A percentile compares a stretch with the other conserved stretches of the same genome.
Evolutionary conservation across 37 sponge, comb jelly and placozoan genomes (phyloP).

Genomic region (Petrosia ficiformis): DNA sequence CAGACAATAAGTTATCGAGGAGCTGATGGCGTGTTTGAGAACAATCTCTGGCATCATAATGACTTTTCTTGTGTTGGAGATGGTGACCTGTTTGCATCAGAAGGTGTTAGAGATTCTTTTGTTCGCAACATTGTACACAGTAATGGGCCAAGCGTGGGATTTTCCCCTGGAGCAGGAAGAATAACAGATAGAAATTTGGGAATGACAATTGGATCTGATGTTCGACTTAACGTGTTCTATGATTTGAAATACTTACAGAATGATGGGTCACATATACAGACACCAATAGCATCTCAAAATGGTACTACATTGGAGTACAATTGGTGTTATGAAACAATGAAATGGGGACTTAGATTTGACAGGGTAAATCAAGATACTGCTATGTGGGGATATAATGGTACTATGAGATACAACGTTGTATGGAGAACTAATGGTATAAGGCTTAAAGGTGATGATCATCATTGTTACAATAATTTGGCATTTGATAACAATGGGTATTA

Average conservation of each 20-base stretch:
- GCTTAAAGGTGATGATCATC: conserved; percentile 37
- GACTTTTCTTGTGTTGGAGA: conserved; percentile 32
- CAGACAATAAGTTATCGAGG: conserved; percentile 12
- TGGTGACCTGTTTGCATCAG: conserved; percentile 1
- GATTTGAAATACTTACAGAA: conserved; percentile 27
- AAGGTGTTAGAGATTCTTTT: conserved; percentile 21
- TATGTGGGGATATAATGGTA: conserved; percentile 24
- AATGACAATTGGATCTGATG: background rate
- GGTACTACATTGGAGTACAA: conserved; percentile 8
- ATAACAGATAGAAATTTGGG: background rate
- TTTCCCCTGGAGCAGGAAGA: conserved; percentile 7
- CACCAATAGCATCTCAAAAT: background rate
- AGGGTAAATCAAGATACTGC: background rate
- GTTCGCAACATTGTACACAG: conserved; percentile 32
- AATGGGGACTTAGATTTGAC: conserved; percentile 19
- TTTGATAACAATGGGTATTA: conserved; percentile 20
- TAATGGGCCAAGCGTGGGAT: conserved; percentile 32
- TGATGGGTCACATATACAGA: conserved; percentile 29
- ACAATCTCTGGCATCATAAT: conserved; percentile 27
- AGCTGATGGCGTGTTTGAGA: conserved; percentile 25
- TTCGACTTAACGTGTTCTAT: conserved; percentile 15
- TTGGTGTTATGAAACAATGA: conserved; percentile 20
- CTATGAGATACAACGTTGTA: conserved; percentile 12
- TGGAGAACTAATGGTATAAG: conserved; percentile 15
- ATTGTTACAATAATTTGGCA: conserved; percentile 13